Conservation (phyloP, 30 jellyfish, hydroid and myxozoan genomes). For the Cassiopea xamachana region DNA sequence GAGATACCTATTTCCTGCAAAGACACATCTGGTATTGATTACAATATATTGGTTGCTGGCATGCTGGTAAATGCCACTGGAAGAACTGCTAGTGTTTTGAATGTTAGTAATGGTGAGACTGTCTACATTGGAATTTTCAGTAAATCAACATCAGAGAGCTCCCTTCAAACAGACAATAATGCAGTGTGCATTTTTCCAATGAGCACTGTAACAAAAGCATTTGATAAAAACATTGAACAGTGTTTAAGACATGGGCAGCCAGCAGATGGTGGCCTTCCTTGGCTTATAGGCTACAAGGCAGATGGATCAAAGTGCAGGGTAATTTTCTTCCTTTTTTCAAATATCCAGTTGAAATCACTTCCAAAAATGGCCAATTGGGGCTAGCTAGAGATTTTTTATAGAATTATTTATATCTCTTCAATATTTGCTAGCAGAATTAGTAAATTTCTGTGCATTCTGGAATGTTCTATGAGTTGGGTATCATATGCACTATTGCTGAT, state of each 20-base stretch:
- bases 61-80: constrained; percentile 48
- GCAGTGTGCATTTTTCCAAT: constrained; percentile 40
- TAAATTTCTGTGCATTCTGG: too few species aligned
- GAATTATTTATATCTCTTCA: too few species aligned
- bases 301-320: not conserved
- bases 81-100: constrained; percentile 42
- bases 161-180: constrained; percentile 41
- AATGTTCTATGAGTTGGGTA: too few species aligned
- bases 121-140: constrained; percentile 58
- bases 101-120: constrained; percentile 60
- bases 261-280: constrained; percentile 49
- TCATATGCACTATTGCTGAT: too few species aligned
- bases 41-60: constrained; percentile 56
- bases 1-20: constrained; percentile 54
- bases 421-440: too few species aligned
- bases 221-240: constrained; percentile 10
- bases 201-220: constrained; percentile 31
- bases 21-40: constrained; percentile 31
- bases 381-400: not conserved
- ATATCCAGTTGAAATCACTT: not conserved
- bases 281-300: constrained; percentile 9
- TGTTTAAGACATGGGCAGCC: constrained; percentile 46
- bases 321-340: not conserved
- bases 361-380: not conserved
- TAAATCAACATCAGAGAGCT: constrained; percentile 33